Percentiles rank a stretch among this genome's conserved stretches.
phyloP scores from a whole-genome alignment of 1,140 invertebrate genomes.

The Lysiphlebus fabarum region DNA sequence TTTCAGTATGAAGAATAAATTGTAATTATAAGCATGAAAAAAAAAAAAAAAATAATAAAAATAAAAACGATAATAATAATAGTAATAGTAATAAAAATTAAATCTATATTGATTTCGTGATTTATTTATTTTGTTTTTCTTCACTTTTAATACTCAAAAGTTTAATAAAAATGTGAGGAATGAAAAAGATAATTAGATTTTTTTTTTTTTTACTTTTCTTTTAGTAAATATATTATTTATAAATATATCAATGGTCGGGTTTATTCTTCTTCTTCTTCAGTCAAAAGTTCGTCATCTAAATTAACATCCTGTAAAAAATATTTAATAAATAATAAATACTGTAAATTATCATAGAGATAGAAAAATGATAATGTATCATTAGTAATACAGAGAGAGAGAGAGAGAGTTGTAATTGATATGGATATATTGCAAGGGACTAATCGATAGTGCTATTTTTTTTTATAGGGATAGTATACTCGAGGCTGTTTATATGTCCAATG shows the following conservation, averaged over 20 bases:
- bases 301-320: constrained; percentile 61
- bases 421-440: constrained; percentile 21
- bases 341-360: constrained; percentile 1
- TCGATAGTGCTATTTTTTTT: background rate
- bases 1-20: too few species aligned
- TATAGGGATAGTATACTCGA: constrained; percentile 26
- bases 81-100: background rate
- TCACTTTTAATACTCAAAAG: constrained; percentile 25
- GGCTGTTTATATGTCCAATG: constrained; percentile 34
- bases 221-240: constrained; percentile 23
- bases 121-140: constrained; percentile 3
- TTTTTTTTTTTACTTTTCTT: constrained; percentile 8
- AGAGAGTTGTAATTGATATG: constrained; percentile 31
- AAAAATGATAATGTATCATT: constrained; percentile 5
- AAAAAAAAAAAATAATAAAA: too few species aligned
- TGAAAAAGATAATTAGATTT: constrained; percentile 19
- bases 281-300: constrained; percentile 64
- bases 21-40: too few species aligned
- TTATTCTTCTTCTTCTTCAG: constrained; percentile 50
- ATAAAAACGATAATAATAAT: too few species aligned
- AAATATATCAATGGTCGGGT: constrained; percentile 32
- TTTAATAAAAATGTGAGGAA: constrained; percentile 30
- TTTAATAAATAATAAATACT: constrained; percentile 21
- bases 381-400: constrained; percentile 24
- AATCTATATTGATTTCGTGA: constrained; percentile 3